Base-by-base conservation (phyloP, 2,797 vertebrate species). In the Eospalax fontanierii region DNA sequence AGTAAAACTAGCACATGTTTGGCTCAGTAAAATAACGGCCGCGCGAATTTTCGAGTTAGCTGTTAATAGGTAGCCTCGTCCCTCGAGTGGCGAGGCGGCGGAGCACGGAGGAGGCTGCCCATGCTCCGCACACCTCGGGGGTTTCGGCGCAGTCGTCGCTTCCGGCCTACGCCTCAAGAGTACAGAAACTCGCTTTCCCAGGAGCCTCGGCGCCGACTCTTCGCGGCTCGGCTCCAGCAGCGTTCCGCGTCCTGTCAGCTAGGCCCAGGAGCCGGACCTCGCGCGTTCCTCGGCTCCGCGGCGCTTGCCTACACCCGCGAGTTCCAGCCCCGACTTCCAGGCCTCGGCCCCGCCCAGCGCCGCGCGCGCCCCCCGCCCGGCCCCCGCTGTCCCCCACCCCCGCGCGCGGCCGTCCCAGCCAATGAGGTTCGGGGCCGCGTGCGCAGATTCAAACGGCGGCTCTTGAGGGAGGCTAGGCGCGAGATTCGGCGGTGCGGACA, bases 341-440 rank as follows among this genome's bases (percentile, higher is more conserved):
- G 90, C 65, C 91, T 75, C 16, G 70, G n/a, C 68, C 84, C 79
- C 71, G 92, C 96, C 80, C 96, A 0, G 46, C 2, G 93, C 18
- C 87, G 80, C 80, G 90, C 89, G 95, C 97, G 88, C 93, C 28
- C 11, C 91, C 95, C 93, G 87, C 87, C 83, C 95, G 61, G 97
- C 89, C 97, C 70, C 93, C 46, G 97, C 80, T 28, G 97, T 38
- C 91, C 43, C 97, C 54, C 38, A 81, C 78, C 74, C 92, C 65
- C 97, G 89, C 98, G 97, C 97, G 98, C 98, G 54, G 85, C 84
- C 5, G 38, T 95, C 94, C 63, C 90, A 97, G 97, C 99, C 99
- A 99, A 99, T 99, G 99, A 98, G 98, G 87, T 33, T 59, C 85
- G 97, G 99, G 98, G 99, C 99, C 99, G 99, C 99, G 99, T 99